Evolutionary conservation across 2,113 vertebrate species (phyloP).

Genomic region (Neomonachus schauinslandi): DNA sequence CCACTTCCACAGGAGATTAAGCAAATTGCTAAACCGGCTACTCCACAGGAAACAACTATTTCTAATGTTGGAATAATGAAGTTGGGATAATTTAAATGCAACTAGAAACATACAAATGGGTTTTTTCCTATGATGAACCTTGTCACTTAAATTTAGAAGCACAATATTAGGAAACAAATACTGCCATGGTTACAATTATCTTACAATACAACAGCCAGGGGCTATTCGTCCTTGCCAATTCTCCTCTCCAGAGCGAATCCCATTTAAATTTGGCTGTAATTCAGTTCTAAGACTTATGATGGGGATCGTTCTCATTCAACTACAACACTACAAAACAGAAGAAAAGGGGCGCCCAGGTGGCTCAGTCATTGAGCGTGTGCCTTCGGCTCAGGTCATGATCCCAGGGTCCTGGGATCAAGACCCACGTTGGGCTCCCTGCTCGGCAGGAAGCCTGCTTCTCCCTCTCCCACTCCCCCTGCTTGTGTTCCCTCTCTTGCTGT

Average conservation of each 20-base stretch:
- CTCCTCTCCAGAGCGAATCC: not conserved
- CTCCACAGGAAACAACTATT: not conserved
- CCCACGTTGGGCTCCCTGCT: too few relatives aligned
- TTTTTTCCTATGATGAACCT: not conserved
- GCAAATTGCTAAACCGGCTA: not conserved
- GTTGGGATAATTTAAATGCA: not conserved
- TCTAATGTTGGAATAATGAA: not conserved
- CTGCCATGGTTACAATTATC: slow-evolving; percentile 8
- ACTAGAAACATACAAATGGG: not conserved
- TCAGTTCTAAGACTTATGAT: not conserved
- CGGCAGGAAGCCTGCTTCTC: too few relatives aligned
- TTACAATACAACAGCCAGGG: not conserved
- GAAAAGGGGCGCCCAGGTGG: not conserved
- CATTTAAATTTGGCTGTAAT: not conserved
- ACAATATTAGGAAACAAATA: not conserved
- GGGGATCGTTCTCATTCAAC: not conserved
- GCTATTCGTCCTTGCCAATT: not conserved
- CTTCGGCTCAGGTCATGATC: too few relatives aligned
- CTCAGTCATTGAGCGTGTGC: too few relatives aligned
- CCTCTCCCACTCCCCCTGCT: too few relatives aligned
- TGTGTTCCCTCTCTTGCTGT: too few relatives aligned
- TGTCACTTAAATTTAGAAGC: not conserved
- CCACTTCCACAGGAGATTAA: not conserved
- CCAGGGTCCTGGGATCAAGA: too few relatives aligned
- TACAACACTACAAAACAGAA: not conserved